Evolutionary conservation across 2,888 invertebrate genomes (phyloP).

Genomic region (Lycia hirtaria): DNA sequence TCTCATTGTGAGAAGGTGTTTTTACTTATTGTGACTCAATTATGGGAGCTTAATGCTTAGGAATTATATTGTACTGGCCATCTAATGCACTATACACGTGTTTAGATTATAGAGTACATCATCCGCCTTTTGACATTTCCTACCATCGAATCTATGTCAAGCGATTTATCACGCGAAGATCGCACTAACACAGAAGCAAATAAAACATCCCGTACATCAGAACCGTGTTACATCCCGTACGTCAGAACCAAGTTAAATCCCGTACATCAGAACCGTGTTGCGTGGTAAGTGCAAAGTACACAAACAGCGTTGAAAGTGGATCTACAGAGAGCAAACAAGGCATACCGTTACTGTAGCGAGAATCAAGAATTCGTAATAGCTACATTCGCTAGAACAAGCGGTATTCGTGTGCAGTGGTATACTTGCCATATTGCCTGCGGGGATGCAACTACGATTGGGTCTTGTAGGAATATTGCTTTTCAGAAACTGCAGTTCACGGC

Average conservation of each 20-base stretch:
- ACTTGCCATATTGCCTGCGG: slow-evolving; percentile 11
- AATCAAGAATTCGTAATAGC: slow-evolving; percentile 33
- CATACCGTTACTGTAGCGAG: slow-evolving; percentile 41
- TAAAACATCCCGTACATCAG: slow-evolving; percentile 37
- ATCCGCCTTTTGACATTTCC: neutral
- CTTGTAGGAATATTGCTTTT: slow-evolving; percentile 11
- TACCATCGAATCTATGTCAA: neutral
- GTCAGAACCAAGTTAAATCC: slow-evolving; percentile 28
- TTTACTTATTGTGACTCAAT: too few species aligned
- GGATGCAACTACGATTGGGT: slow-evolving; percentile 4
- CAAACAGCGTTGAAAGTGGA: slow-evolving; percentile 43
- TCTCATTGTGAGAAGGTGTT: too few species aligned
- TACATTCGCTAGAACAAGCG: slow-evolving; percentile 21
- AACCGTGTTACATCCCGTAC: slow-evolving; percentile 34
- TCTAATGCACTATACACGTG: too few species aligned
- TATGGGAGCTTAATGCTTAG: too few species aligned
- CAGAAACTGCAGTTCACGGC: neutral
- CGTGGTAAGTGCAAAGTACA: slow-evolving; percentile 41
- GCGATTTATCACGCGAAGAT: neutral
- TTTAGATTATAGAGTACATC: too few species aligned
- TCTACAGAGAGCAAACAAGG: slow-evolving; percentile 43
- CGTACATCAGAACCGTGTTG: slow-evolving; percentile 37
- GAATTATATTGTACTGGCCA: too few species aligned
- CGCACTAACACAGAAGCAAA: slow-evolving; percentile 4
- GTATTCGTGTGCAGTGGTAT: slow-evolving; percentile 10